phyloP scores from a whole-genome alignment of 2,888 invertebrate species.

The Subacronicta megacephala region DNA sequence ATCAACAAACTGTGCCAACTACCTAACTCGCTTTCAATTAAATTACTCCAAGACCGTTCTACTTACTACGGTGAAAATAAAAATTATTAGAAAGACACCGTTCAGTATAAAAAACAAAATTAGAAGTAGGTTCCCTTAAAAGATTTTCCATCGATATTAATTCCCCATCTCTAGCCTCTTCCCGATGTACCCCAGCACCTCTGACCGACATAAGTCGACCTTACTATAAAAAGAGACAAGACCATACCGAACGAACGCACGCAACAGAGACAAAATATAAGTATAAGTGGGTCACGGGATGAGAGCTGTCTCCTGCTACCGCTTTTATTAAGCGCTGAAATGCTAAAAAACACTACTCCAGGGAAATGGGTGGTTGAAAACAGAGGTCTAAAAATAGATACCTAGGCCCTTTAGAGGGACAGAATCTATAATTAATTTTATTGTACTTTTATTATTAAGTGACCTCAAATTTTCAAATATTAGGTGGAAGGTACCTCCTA shows the following conservation, averaged over 20 bases:
- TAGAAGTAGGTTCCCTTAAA: neutral
- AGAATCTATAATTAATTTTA: slow-evolving; percentile 69
- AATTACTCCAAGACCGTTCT: slow-evolving; percentile 43
- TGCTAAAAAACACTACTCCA: slow-evolving; percentile 68
- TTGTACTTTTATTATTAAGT: slow-evolving; percentile 40
- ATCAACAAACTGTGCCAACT: slow-evolving; percentile 14
- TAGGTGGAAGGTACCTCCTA: too few species aligned
- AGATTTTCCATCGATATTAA: slow-evolving; percentile 41
- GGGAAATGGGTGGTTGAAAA: slow-evolving; percentile 73
- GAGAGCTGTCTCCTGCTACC: slow-evolving; percentile 75
- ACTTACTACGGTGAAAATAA: slow-evolving; percentile 24
- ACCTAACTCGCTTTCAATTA: slow-evolving; percentile 31
- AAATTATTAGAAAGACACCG: slow-evolving; percentile 20
- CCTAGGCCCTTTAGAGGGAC: slow-evolving; percentile 56
- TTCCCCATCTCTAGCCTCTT: slow-evolving; percentile 70
- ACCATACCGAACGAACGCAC: slow-evolving; percentile 45
- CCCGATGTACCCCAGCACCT: slow-evolving; percentile 80
- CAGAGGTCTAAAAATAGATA: slow-evolving; percentile 77
- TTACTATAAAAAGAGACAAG: slow-evolving; percentile 75
- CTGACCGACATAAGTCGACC: slow-evolving; percentile 87
- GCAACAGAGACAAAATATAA: slow-evolving; percentile 64
- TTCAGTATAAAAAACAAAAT: slow-evolving; percentile 15
- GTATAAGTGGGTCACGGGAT: slow-evolving; percentile 88
- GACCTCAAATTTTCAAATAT: slow-evolving; percentile 3
- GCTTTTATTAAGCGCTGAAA: slow-evolving; percentile 78